Evolutionary conservation across 2,113 vertebrate genomes (phyloP).

Genomic region (Scomber japonicus): DNA sequence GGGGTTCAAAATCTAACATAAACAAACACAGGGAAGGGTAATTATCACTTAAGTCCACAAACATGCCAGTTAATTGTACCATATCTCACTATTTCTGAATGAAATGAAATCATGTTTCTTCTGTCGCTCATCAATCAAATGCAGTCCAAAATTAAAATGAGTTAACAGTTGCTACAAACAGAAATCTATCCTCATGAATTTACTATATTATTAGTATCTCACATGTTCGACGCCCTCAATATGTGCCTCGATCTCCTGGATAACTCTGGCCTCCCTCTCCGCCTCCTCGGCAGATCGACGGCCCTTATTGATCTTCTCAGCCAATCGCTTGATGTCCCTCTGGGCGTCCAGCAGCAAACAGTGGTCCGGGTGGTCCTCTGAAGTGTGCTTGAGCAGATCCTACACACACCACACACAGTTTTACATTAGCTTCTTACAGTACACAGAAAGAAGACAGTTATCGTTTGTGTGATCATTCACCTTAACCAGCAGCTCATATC

Average conservation of each 20-base stretch:
- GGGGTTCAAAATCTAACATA: constrained; percentile 92
- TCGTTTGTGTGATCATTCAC: constrained; percentile 72
- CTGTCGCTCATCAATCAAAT: too few species aligned
- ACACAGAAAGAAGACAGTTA: neutral
- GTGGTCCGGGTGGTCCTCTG: constrained; percentile 96
- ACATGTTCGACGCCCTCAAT: constrained; percentile 98
- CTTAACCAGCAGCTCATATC: constrained; percentile 98
- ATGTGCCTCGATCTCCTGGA: constrained; percentile 98
- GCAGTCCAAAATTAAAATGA: too few species aligned
- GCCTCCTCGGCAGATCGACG: constrained; percentile 95
- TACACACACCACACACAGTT: constrained; percentile 47
- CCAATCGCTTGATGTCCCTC: constrained; percentile 95
- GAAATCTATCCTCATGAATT: too few species aligned
- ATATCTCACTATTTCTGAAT: neutral
- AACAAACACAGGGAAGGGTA: constrained; percentile 2
- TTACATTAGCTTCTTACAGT: neutral
- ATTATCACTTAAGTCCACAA: neutral
- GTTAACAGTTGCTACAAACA: too few species aligned
- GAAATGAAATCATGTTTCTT: neutral
- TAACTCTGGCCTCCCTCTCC: constrained; percentile 93
- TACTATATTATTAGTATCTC: constrained; percentile 55
- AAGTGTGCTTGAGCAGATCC: constrained; percentile 97
- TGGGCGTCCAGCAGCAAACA: constrained; percentile 92
- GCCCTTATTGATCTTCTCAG: constrained; percentile 97
- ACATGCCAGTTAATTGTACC: neutral